Percentiles rank a stretch among this genome's conserved stretches.
Conservation (phyloP, 1,140 invertebrate genomes). For the fruit fly (Drosophila melanogaster) region DNA sequence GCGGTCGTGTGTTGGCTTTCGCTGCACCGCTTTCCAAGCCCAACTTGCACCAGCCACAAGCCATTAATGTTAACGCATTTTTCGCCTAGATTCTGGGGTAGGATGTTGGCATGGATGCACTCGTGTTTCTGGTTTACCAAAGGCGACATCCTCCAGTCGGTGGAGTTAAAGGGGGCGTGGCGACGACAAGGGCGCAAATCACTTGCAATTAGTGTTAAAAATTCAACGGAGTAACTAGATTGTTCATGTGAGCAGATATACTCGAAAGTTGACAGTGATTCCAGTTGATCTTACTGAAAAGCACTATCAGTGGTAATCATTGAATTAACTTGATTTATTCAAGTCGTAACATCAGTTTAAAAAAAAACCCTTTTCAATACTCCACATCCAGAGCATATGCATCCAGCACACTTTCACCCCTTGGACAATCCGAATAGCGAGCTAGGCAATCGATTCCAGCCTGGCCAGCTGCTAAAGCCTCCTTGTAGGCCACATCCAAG, state of each 20-base stretch:
- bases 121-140: constrained; percentile 42
- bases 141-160: constrained; percentile 8
- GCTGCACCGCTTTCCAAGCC: constrained; percentile 18
- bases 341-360: too few species aligned
- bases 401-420: constrained; percentile 66
- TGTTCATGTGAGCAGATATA: constrained; percentile 13
- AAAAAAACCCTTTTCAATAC: constrained; percentile 2
- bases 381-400: constrained; percentile 46
- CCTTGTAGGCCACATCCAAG: constrained; percentile 49
- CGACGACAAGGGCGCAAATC: constrained; percentile 30
- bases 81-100: constrained; percentile 4
- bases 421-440: constrained; percentile 52
- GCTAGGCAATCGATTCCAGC: constrained; percentile 63
- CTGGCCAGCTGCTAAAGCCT: constrained; percentile 57
- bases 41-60: constrained; percentile 47
- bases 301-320: constrained; percentile 8
- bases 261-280: constrained; percentile 26
- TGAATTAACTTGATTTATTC: constrained; percentile 3
- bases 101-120: constrained; percentile 24
- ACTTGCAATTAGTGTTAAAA: constrained; percentile 48
- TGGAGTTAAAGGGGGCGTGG: constrained; percentile 17
- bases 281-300: constrained; percentile 18
- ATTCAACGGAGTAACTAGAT: constrained; percentile 17
- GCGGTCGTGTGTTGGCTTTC: constrained; percentile 63
- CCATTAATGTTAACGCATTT: constrained; percentile 66